Evolutionary conservation across 1,140 invertebrate species (phyloP).

Genomic region (Drosophila pruinosa): DNA sequence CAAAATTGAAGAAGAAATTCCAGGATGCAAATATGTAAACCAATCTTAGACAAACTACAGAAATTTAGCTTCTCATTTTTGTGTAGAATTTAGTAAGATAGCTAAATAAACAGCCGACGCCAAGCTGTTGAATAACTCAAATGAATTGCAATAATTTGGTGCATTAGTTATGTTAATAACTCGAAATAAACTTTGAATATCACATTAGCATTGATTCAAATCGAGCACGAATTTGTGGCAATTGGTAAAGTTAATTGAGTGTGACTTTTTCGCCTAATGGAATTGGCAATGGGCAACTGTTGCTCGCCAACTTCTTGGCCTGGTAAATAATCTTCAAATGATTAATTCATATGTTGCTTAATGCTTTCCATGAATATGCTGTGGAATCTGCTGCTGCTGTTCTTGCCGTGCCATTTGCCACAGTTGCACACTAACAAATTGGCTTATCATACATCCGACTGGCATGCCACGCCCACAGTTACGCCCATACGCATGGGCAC

Average conservation of each 20-base stretch:
- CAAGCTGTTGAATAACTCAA: not conserved
- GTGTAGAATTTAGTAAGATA: no score
- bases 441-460: slow-evolving; percentile 32
- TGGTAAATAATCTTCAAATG: not conserved
- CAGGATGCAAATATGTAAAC: no score
- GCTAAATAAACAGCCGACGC: no score
- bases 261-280: no score
- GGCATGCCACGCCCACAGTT: slow-evolving; percentile 22
- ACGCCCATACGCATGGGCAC: not conserved
- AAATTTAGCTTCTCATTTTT: no score
- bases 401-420: not conserved
- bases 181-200: no score
- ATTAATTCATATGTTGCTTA: not conserved
- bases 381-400: not conserved
- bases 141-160: not conserved
- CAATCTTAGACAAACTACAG: no score
- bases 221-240: not conserved
- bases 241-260: not conserved
- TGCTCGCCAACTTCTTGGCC: not conserved
- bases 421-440: slow-evolving; percentile 31
- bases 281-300: not conserved
- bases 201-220: not conserved
- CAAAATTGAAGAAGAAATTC: no score
- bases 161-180: not conserved
- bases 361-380: not conserved